Evolutionary conservation across 2,888 invertebrate species (phyloP), one percentile per base, ranked within the genome.

Genomic region (Melanostoma scalare): DNA sequence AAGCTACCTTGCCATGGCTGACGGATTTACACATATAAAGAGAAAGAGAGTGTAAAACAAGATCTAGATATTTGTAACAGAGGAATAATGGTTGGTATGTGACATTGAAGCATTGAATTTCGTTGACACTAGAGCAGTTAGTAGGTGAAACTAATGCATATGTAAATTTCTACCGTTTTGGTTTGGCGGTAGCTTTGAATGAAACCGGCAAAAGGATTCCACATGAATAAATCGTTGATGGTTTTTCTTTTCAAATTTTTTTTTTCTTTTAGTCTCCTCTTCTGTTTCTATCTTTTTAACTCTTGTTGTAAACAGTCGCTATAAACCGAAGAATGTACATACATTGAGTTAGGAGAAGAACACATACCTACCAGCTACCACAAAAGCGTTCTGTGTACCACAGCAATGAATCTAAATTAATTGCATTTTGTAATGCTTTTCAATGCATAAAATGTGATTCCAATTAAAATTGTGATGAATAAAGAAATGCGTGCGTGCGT

Each of bases 371-470:
- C 6, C 6, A 31, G 35, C n/a, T 69, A 10, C 61, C 61, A 30
- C 67, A 56, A 31, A 10, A 55, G 63, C 44, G 44, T 50, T 65
- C 38, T 67, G 61, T 55, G 67, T 67, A 72, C 46, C 56, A 6
- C 52, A 67, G 72, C 67, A 81, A 50, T 77, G 77, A 77, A 81
- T 77, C 48, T 68, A 68, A 81, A 81, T 73, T 81, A 81, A 81
- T 81, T 77, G 76, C 81, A 72, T 77, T 76, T 76, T 65, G 71
- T 75, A 71, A 76, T 77, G 77, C 72, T 67, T 67, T 56, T 67
- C 68, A 72, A 73, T 75, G 71, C 71, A 81, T 81, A 81, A 52
- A 81, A 81, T 81, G 77, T 77, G 75, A 80, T 58, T 76, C 80
- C 75, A 80, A 80, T 80, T 80, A 80, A 80, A 80, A 71, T 80